Evolutionary conservation across 2,888 invertebrate species (phyloP), one percentile per base, ranked within the genome.

Genomic region (Suillia variegata): DNA sequence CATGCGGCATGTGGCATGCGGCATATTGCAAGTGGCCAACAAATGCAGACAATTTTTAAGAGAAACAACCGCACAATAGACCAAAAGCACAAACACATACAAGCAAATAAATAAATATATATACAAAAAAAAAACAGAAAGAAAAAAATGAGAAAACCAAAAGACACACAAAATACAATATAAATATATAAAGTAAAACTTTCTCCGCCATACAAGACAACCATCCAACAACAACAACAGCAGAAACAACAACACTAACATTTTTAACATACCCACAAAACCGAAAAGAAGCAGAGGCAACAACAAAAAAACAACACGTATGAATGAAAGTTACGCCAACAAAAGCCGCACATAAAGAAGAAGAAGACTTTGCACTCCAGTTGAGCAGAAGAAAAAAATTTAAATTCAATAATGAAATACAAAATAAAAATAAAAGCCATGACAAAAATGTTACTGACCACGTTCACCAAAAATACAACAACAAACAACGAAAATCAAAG

Each of bases 301-400:
- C 12, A 53, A 52, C 45, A 48, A n/a, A n/a, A n/a, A n/a, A 24
- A 38, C 42, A 59, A 49, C 53, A 59, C 62, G 58, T 63, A 70
- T 75, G 76, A 76, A 75, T 77, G 77, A 77, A 75, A 75, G 75
- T 73, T 70, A 71, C 62, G 65, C 65, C 68, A 64, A 67, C 21
- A 63, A 58, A 58, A 51, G 58, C 47, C 24, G 47, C 20, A 60
- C 58, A 53, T 42, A 52, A 61, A 61, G 57, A 62, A 59, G 21
- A 63, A 56, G 54, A 42, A 48, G 42, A 59, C 52, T 47, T 52
- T 55, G 54, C 34, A 50, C 45, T 20, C 18, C 38, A 38, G 3
- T 5, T 38, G 10, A 8, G n/a, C n/a, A n/a, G n/a, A n/a, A n/a
- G n/a, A n/a, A n/a, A n/a, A n/a, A 45, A 45, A 38, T 38, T 45